phyloP scores from a whole-genome alignment of 1,140 invertebrate species.

The Drosophila eugracilis region DNA sequence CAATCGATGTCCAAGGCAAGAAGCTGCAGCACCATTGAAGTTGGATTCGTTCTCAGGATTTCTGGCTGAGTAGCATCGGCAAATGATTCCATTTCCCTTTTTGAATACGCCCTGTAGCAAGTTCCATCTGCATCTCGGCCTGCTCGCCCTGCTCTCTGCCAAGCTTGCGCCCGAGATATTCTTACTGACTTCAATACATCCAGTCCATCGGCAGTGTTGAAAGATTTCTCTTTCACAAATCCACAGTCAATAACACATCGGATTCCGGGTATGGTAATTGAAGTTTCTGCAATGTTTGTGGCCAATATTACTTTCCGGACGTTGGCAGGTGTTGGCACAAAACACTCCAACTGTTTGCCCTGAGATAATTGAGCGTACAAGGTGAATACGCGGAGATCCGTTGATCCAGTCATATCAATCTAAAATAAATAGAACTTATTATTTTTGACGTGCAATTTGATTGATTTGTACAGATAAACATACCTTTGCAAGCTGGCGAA shows the following conservation, averaged over 20 bases:
- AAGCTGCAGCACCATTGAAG: conserved; percentile 87
- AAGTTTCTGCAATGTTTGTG: conserved; percentile 99
- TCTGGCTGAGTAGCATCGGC: conserved; percentile 91
- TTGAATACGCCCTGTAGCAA: conserved; percentile 94
- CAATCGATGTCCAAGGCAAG: conserved; percentile 94
- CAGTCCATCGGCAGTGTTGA: conserved; percentile 92
- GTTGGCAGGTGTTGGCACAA: conserved; percentile 88
- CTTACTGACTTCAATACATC: conserved; percentile 93
- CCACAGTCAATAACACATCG: conserved; percentile 98
- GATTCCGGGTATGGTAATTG: conserved; percentile 97
- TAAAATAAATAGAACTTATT: background rate
- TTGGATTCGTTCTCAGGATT: conserved; percentile 88
- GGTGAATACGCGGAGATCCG: conserved; percentile 90
- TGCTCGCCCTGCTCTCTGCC: conserved; percentile 95
- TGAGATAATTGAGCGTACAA: conserved; percentile 93
- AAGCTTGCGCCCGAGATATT: conserved; percentile 96
- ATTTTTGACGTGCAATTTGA: background rate
- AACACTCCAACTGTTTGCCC: conserved; percentile 91
- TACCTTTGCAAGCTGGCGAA: conserved; percentile 90
- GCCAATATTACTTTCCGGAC: conserved; percentile 95
- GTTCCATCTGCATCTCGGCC: conserved; percentile 93
- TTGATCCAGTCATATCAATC: conserved; percentile 44
- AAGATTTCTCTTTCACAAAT: conserved; percentile 94
- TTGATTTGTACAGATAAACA: background rate
- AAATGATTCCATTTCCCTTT: conserved; percentile 87